Conservation (phyloP, 2,797 vertebrate genomes). For the Uromys caudimaculatus region DNA sequence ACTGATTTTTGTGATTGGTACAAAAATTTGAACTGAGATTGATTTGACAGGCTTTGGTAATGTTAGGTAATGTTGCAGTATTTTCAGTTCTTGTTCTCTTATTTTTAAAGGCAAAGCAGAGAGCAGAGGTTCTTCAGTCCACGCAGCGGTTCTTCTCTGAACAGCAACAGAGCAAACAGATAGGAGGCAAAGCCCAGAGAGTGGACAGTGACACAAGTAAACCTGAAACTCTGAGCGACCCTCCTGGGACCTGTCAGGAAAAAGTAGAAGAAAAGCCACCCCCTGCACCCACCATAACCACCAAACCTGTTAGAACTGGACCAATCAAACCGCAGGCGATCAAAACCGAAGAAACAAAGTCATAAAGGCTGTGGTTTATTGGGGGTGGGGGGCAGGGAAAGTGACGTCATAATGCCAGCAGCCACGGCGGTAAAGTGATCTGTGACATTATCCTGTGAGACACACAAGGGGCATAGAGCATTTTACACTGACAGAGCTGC, state of each 20-base stretch:
- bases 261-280: conserved; percentile 92
- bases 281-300: conserved; percentile 82
- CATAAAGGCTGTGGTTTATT: conserved; percentile 81
- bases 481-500: conserved; percentile 60
- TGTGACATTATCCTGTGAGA: conserved; percentile 58
- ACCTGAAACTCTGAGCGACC: conserved; percentile 86
- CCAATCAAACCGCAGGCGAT: conserved; percentile 99
- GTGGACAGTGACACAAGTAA: conserved; percentile 89
- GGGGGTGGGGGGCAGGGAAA: conserved; percentile 21
- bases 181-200: conserved; percentile 92
- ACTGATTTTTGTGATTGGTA: conserved; percentile 64
- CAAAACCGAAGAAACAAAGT: conserved; percentile 99
- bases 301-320: conserved; percentile 98
- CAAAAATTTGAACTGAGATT: conserved; percentile 59
- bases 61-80: conserved; percentile 2
- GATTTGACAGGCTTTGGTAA: conserved; percentile 67
- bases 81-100: conserved; percentile 76
- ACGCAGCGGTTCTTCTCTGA: conserved; percentile 99
- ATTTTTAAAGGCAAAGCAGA: conserved; percentile 95
- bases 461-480: conserved; percentile 11
- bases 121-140: conserved; percentile 99
- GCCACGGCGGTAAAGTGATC: conserved; percentile 44
- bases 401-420: conserved; percentile 67
- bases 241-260: conserved; percentile 86
- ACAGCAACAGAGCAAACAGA: conserved; percentile 94